Percentiles rank a stretch among this genome's conserved stretches.
These are phyloP conservation scores for Pleuronectes platessa DNA, from an alignment of 2,113 vertebrate genomes.

Conservation along the genomic window DNA sequence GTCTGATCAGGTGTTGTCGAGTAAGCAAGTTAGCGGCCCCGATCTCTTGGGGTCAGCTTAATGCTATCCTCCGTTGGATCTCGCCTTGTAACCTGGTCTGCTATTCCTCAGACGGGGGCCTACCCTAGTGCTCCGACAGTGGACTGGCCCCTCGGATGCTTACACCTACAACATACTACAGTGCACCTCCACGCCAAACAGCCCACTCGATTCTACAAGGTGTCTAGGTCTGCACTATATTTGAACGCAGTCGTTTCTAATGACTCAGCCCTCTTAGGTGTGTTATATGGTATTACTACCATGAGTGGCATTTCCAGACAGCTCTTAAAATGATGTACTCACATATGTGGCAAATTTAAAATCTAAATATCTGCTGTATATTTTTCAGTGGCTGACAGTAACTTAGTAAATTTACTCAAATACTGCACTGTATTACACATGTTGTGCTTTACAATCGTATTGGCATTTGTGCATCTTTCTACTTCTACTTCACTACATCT, in stretches of 20 bases:
- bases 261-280: slow-evolving; percentile 31
- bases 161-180: slow-evolving; percentile 69
- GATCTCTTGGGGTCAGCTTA: slow-evolving; percentile 85
- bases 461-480: too few relatives aligned
- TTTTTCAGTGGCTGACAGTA: too few relatives aligned
- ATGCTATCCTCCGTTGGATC: slow-evolving; percentile 82
- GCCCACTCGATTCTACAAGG: slow-evolving; percentile 50
- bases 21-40: slow-evolving; percentile 79
- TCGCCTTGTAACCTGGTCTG: slow-evolving; percentile 79
- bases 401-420: too few relatives aligned
- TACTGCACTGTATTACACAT: too few relatives aligned
- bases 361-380: neutral
- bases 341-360: neutral
- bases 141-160: slow-evolving; percentile 45
- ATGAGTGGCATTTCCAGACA: neutral
- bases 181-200: slow-evolving; percentile 54
- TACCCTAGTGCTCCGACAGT: slow-evolving; percentile 53
- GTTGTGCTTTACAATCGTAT: too few relatives aligned
- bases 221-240: slow-evolving; percentile 47
- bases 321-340: neutral
- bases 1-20: slow-evolving; percentile 87
- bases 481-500: too few relatives aligned
- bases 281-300: slow-evolving; percentile 35
- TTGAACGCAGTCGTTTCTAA: slow-evolving; percentile 31
- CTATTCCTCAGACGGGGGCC: slow-evolving; percentile 49